Conservation (phyloP, 2,797 vertebrate species). For the Schizopygopsis pylzovi region DNA sequence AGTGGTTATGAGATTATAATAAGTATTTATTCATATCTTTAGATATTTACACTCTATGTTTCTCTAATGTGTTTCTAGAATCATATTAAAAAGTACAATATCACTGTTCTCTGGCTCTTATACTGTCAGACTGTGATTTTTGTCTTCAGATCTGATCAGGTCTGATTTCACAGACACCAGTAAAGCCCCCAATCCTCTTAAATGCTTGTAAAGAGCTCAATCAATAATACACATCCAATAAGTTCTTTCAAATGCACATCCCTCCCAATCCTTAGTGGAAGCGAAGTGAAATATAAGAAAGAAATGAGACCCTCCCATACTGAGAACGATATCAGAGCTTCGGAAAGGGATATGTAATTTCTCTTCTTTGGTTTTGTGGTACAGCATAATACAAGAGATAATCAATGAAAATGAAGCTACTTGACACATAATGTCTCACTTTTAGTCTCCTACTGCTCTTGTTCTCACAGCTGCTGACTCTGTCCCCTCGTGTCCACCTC, state of each 20-base stretch:
- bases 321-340: not conserved
- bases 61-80: not conserved
- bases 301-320: not conserved
- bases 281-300: slow-evolving; percentile 43
- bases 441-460: slow-evolving; percentile 77
- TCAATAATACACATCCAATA: slow-evolving; percentile 53
- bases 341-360: not conserved
- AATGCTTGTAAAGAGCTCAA: slow-evolving; percentile 57
- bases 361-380: slow-evolving; percentile 31
- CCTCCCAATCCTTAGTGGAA: slow-evolving; percentile 22
- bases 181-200: slow-evolving; percentile 45
- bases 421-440: slow-evolving; percentile 60
- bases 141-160: slow-evolving; percentile 22
- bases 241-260: slow-evolving; percentile 44
- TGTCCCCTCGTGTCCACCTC: slow-evolving; percentile 84
- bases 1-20: not conserved
- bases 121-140: slow-evolving; percentile 30
- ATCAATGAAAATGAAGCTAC: not conserved
- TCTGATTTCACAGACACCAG: slow-evolving; percentile 49
- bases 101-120: not conserved
- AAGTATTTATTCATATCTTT: not conserved
- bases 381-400: not conserved
- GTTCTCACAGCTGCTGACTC: slow-evolving; percentile 80
- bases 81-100: not conserved
- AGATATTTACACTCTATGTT: not conserved